Evolutionary conservation across 2,797 vertebrate genomes (phyloP), one percentile per base, ranked within the genome.

Genomic region (Cacajao melanocephalus): DNA sequence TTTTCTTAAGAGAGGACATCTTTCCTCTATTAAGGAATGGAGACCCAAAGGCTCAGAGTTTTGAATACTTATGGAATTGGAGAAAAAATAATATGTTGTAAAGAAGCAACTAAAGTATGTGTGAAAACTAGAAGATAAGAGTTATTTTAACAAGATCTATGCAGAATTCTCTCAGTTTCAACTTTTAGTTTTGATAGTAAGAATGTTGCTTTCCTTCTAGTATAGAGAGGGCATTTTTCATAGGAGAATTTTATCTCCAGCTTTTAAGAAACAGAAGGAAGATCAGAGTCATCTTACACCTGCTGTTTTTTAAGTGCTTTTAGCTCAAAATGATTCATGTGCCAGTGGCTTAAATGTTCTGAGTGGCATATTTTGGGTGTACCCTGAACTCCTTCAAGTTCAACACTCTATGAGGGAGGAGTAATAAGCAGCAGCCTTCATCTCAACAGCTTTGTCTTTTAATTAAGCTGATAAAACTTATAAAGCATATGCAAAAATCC

Each of bases 401-500:
- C 14, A 58, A 24, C 44, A 83, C 4, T 76, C 22, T n/a, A 11
- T 7, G 4, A 93, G 12, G n/a, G 78, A 84, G n/a, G 6, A 95
- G 2, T 73, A 83, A 72, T 19, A 52, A 93, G 33, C 5, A 46
- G n/a, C 8, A 36, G 7, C 39, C 33, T 8, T 88, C 84, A 30
- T 30, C 17, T 67, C 20, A 22, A 84, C 22, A 0, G 9, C 4
- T 94, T 82, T 88, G 19, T 24, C 50, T 58, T 72, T 39, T 88
- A 87, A 80, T 93, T 85, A 93, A 90, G 48, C 7, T 88, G 28
- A 64, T 80, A 81, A 92, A 90, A 7, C 84, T 90, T 85, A 93
- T 82, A 46, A 17, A 87, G 22, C 12, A 70, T 61, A 76, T 22
- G 7, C 0, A 84, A 91, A 87, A 52, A 20, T 6, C 7, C 14